These are phyloP conservation scores for Gymnoscopelus braueri DNA, from an alignment of 2,797 vertebrate species.

Conservation along the genomic window DNA sequence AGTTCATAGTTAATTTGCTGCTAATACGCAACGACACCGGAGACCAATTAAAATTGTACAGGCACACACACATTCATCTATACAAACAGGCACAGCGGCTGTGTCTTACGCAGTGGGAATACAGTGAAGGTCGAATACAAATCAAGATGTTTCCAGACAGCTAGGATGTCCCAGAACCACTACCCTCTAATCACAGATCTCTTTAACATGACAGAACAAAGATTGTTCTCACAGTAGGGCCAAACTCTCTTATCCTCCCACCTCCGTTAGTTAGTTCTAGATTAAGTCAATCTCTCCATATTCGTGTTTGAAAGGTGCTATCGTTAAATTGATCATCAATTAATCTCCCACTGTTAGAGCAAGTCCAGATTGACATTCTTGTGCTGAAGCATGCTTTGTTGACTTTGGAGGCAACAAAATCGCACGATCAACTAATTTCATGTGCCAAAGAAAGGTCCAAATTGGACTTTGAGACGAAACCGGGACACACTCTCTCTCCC, in stretches of 20 bases:
- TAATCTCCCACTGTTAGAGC: constrained; percentile 31
- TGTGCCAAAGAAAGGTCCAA: constrained; percentile 38
- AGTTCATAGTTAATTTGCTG: constrained; percentile 9
- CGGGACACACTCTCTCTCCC: constrained; percentile 23
- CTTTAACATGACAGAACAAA: constrained; percentile 3
- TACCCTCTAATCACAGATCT: neutral
- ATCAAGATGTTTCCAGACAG: constrained; percentile 40
- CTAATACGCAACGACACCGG: constrained; percentile 2
- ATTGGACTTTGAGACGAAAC: constrained; percentile 37
- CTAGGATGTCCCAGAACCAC: constrained; percentile 15
- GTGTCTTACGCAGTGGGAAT: neutral
- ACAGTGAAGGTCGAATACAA: constrained; percentile 19
- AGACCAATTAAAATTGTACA: constrained; percentile 11
- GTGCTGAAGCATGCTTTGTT: constrained; percentile 28
- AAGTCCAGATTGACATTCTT: constrained; percentile 44
- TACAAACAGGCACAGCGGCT: neutral
- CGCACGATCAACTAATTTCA: neutral
- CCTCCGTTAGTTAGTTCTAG: constrained; percentile 24
- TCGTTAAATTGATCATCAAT: constrained; percentile 54
- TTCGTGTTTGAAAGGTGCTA: constrained; percentile 34
- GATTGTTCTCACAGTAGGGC: constrained; percentile 3
- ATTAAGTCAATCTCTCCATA: constrained; percentile 47
- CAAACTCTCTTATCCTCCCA: constrained; percentile 3
- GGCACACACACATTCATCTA: neutral
- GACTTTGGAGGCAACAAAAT: constrained; percentile 35